Percentiles rank a stretch among this genome's conserved stretches.
Evolutionary conservation across 2,888 invertebrate genomes (phyloP).

Genomic region (Lasioglossum vierecki): DNA sequence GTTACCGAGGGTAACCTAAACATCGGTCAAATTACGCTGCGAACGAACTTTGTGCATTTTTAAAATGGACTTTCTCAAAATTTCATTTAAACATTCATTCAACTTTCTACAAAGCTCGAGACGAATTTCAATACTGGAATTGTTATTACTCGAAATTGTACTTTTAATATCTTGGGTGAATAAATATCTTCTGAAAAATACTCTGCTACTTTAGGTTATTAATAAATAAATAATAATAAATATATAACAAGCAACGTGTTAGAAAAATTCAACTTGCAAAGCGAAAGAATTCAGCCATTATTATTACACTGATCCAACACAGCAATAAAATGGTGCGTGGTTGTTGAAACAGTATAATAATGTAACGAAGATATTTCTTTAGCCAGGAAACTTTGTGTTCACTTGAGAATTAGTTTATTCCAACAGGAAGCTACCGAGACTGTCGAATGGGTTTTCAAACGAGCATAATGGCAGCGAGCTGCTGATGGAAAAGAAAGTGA

Average conservation of each 20-base stretch:
- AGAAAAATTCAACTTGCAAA: not conserved
- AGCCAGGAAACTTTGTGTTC: not conserved
- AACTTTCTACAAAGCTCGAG: not conserved
- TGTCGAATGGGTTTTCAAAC: not conserved
- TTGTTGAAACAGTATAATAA: not conserved
- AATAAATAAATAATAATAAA: too few species aligned
- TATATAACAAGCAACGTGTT: not conserved
- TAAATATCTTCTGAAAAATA: not conserved
- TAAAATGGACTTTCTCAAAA: not conserved
- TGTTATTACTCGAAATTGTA: not conserved
- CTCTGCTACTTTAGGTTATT: not conserved
- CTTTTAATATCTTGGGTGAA: not conserved
- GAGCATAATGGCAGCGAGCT: not conserved
- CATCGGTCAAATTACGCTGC: too few species aligned
- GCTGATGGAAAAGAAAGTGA: conserved; percentile 20
- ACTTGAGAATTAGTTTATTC: not conserved
- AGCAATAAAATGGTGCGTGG: not conserved
- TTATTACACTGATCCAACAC: not conserved
- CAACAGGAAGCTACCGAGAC: not conserved
- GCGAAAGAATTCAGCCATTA: not conserved
- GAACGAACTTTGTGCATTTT: not conserved
- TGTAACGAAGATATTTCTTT: not conserved
- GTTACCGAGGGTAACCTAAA: not conserved
- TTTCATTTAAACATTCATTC: not conserved
- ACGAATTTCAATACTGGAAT: not conserved